Evolutionary conservation across 1,140 invertebrate genomes (phyloP).

Genomic region (Drosophila tropicalis): DNA sequence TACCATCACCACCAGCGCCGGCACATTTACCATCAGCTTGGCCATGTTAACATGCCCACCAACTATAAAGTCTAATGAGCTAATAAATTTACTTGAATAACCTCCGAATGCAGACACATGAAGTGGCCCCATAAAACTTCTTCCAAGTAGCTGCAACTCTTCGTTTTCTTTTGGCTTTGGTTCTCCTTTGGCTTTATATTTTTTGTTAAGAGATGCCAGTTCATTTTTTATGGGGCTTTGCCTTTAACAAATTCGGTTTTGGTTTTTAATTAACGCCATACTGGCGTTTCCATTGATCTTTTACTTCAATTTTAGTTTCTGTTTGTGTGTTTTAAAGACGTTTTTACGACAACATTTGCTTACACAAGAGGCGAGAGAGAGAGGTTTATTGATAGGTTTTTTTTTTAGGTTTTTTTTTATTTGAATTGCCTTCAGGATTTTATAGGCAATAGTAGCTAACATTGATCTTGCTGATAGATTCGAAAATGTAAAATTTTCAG

Average conservation of each 20-base stretch:
- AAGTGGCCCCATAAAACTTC: constrained; percentile 62
- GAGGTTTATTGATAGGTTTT: constrained; percentile 52
- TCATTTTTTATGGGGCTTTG: constrained; percentile 51
- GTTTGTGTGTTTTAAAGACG: constrained; percentile 36
- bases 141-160: constrained; percentile 60
- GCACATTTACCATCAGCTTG: constrained; percentile 25
- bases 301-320: constrained; percentile 26
- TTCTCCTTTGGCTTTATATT: constrained; percentile 2
- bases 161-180: constrained; percentile 30
- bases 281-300: constrained; percentile 57
- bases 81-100: constrained; percentile 62
- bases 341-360: constrained; percentile 62
- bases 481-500: too few species aligned
- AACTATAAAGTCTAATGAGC: constrained; percentile 72
- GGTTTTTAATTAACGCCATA: constrained; percentile 66
- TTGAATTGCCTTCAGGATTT: constrained; percentile 8
- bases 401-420: background rate
- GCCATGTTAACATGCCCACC: constrained; percentile 65
- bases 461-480: constrained; percentile 17
- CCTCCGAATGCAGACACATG: constrained; percentile 56
- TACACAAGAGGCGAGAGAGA: constrained; percentile 45
- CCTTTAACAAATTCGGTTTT: constrained; percentile 59
- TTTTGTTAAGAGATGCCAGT: constrained; percentile 4
- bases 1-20: background rate
- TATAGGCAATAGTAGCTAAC: constrained; percentile 8